Conservation (phyloP, 2,888 invertebrate genomes). For the Drosophila lutescens region DNA sequence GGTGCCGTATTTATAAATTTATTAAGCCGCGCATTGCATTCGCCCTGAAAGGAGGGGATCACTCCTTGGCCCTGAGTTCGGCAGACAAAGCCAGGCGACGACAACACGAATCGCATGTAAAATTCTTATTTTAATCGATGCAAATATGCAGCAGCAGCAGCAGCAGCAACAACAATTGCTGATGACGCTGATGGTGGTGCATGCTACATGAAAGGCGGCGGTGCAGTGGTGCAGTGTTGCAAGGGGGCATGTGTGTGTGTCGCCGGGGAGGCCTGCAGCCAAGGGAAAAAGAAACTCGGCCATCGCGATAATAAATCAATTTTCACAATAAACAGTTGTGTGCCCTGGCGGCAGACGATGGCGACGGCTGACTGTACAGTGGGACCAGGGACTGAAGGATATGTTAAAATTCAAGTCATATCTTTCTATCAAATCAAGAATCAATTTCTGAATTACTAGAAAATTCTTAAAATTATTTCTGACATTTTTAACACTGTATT, state of each 20-base stretch:
- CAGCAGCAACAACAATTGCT: conserved; percentile 39
- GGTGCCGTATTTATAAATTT: conserved; percentile 74
- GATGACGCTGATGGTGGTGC: conserved; percentile 59
- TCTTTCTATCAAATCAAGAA: too few relatives aligned
- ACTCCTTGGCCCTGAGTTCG: conserved; percentile 25
- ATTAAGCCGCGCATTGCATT: conserved; percentile 55
- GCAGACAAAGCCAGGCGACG: conserved; percentile 78
- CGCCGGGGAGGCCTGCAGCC: conserved; percentile 35
- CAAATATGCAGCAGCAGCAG: conserved; percentile 67
- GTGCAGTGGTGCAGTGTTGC: background rate
- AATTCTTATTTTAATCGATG: conserved; percentile 81
- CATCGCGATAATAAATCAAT: conserved; percentile 80
- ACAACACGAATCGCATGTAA: conserved; percentile 81
- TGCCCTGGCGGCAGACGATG: conserved; percentile 42
- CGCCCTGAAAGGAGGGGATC: conserved; percentile 10
- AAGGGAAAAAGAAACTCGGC: conserved; percentile 49
- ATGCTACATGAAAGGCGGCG: conserved; percentile 63
- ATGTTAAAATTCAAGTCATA: too few relatives aligned
- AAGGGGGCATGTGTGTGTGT: conserved; percentile 20
- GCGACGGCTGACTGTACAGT: conserved; percentile 26
- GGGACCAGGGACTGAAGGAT: background rate
- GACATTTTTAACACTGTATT: too few relatives aligned
- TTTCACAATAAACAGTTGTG: conserved; percentile 79
- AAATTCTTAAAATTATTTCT: too few relatives aligned
- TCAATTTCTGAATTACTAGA: too few relatives aligned